phyloP scores from a whole-genome alignment of 1,140 invertebrate species.

The Heterodera carotae region DNA sequence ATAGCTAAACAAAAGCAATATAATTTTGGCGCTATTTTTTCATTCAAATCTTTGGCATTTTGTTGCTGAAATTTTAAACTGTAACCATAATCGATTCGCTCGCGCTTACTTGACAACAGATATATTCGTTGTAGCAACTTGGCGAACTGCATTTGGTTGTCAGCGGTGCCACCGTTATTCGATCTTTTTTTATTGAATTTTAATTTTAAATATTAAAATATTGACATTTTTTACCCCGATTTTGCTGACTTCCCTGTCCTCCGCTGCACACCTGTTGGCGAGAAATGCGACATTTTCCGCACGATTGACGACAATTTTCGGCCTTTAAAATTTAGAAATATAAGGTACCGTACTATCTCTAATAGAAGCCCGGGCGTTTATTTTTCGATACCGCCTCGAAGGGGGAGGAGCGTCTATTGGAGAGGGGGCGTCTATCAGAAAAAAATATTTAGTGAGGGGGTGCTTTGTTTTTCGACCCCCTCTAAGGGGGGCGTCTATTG shows the following conservation, averaged over 20 bases:
- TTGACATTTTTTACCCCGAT: constrained; percentile 3
- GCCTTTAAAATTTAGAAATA: constrained; percentile 10
- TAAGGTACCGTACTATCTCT: too few species aligned
- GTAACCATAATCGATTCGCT: not conserved
- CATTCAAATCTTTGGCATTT: not conserved
- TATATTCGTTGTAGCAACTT: constrained; percentile 55
- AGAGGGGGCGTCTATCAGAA: too few species aligned
- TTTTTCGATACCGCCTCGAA: too few species aligned
- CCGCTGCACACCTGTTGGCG: constrained; percentile 40
- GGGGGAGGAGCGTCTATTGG: too few species aligned
- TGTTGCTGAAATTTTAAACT: not conserved
- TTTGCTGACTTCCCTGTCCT: constrained; percentile 17
- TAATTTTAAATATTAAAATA: constrained; percentile 3
- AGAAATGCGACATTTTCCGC: constrained; percentile 34
- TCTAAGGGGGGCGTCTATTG: too few species aligned
- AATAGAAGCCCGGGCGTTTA: too few species aligned
- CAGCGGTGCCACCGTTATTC: constrained; percentile 24
- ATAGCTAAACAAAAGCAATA: constrained; percentile 38
- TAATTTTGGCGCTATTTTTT: not conserved
- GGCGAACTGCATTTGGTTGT: constrained; percentile 41
- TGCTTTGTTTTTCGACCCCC: too few species aligned
- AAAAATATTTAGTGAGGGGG: too few species aligned
- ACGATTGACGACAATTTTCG: constrained; percentile 46
- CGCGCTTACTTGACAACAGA: constrained; percentile 40
- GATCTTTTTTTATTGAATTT: not conserved